These are phyloP conservation scores for Penaeus indicus DNA, from an alignment of 1,140 invertebrate species.

Conservation along the genomic window DNA sequence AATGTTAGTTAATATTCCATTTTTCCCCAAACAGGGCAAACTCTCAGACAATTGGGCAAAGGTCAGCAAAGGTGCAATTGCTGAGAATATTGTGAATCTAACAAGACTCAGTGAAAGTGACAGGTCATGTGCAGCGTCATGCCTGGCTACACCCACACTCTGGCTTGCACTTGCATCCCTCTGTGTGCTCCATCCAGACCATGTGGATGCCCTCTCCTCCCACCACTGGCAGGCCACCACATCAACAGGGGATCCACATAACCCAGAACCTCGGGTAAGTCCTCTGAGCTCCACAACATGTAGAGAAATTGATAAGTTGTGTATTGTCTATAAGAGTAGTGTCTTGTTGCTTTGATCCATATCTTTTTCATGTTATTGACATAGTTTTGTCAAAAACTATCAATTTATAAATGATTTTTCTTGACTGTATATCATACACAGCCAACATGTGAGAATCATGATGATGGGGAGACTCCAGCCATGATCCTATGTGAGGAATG, in stretches of 20 bases:
- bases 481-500: slow-evolving; percentile 92
- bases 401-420: slow-evolving; percentile 21
- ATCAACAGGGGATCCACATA: slow-evolving; percentile 68
- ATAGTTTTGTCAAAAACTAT: slow-evolving; percentile 10
- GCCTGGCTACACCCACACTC: slow-evolving; percentile 84
- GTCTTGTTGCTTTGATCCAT: too few relatives aligned
- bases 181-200: slow-evolving; percentile 91
- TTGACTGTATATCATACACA: slow-evolving; percentile 69
- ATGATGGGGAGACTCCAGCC: slow-evolving; percentile 94
- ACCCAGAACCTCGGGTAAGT: slow-evolving; percentile 77
- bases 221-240: slow-evolving; percentile 78
- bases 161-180: slow-evolving; percentile 95
- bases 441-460: slow-evolving; percentile 94
- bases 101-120: slow-evolving; percentile 84
- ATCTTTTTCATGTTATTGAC: background rate
- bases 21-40: slow-evolving; percentile 79
- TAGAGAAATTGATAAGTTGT: too few relatives aligned
- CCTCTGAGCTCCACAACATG: background rate
- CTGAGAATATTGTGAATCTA: slow-evolving; percentile 88
- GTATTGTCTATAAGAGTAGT: too few relatives aligned
- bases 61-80: slow-evolving; percentile 91
- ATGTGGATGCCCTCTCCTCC: slow-evolving; percentile 86
- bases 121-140: slow-evolving; percentile 78
- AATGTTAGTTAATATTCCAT: background rate
- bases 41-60: slow-evolving; percentile 87